Evolutionary conservation across 2,888 invertebrate species (phyloP), one percentile per base, ranked within the genome.

Genomic region (Stramonita haemastoma): DNA sequence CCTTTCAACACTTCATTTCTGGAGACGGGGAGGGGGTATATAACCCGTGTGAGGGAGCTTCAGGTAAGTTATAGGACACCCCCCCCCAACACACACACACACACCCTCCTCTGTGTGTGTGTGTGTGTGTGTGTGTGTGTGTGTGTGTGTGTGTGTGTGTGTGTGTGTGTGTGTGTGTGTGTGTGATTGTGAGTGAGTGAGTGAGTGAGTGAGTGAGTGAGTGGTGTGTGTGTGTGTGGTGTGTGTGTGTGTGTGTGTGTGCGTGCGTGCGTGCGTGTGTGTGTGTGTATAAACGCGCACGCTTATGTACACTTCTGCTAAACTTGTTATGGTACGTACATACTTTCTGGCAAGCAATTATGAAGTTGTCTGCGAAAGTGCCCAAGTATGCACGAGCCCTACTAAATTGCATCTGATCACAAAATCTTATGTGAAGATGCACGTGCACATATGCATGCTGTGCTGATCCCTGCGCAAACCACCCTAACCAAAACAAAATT

Each of bases 111-210:
- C 19, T 73, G n/a, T n/a, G 73, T 73, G 73, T 73, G 73, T 73
- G 73, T 73, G 73, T n/a, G 73, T 34, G 34, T 79, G 79, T 79
- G 79, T 79, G 79, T 34, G 79, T 4, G 79, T 79, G 79, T 34
- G 79, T 17, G 34, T 79, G 34, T 79, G 79, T 79, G 34, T 79
- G 34, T 79, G 34, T 79, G 79, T 79, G 34, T 79, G 34, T 34
- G 79, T 79, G 13, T 34, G 34, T 79, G 13, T 34, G 79, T 79
- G 22, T 34, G 34, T 79, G 79, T 34, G 79, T 34, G 32, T 79
- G 79, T 32, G 79, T 29, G 29, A 8, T 5, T 32, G 79, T 32
- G 79, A 26, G 22, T 22, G 73, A 26, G 73, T 6, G n/a, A 11
- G 73, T 22, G 73, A 17, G 73, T 22, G 73, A 26, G 15, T 26